A percentile compares a stretch with the other conserved stretches of the same genome.
phyloP scores from a whole-genome alignment of 1,140 invertebrate species.

The Bombus waltoni region DNA sequence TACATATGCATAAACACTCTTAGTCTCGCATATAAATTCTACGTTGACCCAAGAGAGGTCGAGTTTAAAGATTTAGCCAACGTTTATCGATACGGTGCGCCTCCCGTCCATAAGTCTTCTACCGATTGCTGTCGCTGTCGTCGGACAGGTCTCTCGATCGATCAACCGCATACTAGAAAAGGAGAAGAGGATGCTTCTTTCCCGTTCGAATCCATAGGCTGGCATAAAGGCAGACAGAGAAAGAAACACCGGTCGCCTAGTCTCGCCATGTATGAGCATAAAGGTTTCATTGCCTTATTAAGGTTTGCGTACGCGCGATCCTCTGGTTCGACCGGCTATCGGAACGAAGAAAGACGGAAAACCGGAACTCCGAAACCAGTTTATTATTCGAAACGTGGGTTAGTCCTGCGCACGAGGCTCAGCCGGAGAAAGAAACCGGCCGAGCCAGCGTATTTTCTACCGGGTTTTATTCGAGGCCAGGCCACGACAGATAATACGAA shows the following conservation, averaged over 20 bases:
- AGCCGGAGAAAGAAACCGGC: constrained; percentile 47
- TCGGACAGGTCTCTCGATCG: constrained; percentile 35
- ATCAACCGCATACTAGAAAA: constrained; percentile 17
- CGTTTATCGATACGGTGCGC: neutral
- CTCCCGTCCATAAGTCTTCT: neutral
- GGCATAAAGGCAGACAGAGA: constrained; percentile 10
- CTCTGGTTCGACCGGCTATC: constrained; percentile 16
- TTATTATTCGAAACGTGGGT: constrained; percentile 66
- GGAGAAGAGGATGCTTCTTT: constrained; percentile 7
- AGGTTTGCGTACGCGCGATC: constrained; percentile 53
- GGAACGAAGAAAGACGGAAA: constrained; percentile 72
- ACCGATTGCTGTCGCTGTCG: constrained; percentile 23
- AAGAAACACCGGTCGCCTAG: constrained; percentile 58
- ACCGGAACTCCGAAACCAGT: constrained; percentile 74
- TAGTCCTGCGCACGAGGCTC: constrained; percentile 29
- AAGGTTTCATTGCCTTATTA: constrained; percentile 77
- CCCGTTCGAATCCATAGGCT: neutral
- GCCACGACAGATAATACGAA: constrained; percentile 24
- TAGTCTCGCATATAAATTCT: neutral
- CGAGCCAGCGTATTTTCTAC: constrained; percentile 52
- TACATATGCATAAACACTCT: too few species aligned
- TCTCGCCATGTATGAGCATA: constrained; percentile 67
- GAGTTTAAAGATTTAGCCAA: neutral
- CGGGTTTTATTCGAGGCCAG: constrained; percentile 56
- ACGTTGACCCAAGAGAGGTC: neutral